Conservation (phyloP, 2,797 vertebrate genomes). For the Malacoctenus gilli region DNA sequence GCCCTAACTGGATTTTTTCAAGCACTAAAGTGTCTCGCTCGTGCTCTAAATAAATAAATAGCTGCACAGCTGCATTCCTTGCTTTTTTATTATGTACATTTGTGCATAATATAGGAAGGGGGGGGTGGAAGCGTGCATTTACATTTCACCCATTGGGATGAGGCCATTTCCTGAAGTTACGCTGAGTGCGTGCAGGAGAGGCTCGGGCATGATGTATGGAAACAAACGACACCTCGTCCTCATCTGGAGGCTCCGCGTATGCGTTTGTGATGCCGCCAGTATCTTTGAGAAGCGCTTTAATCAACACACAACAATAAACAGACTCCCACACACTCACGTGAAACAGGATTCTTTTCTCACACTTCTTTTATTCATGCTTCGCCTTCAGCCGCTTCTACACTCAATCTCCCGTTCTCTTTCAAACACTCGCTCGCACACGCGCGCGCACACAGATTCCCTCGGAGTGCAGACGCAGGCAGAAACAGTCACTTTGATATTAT, state of each 20-base stretch:
- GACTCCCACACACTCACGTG: constrained; percentile 14
- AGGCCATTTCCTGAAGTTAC: constrained; percentile 28
- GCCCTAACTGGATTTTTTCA: constrained; percentile 64
- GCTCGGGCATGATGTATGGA: constrained; percentile 31
- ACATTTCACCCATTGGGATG: constrained; percentile 45
- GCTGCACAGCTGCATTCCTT: constrained; percentile 17
- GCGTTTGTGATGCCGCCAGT: constrained; percentile 45
- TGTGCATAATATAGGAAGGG: constrained; percentile 31
- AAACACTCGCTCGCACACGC: constrained; percentile 2
- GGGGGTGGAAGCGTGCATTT: constrained; percentile 46
- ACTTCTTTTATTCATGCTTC: constrained; percentile 22
- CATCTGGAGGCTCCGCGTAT: constrained; percentile 28
- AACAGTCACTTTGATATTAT: constrained; percentile 73
- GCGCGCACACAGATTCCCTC: constrained; percentile 38
- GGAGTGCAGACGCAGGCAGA: constrained; percentile 71
- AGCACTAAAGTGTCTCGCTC: constrained; percentile 73
- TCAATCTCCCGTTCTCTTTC: constrained; percentile 8
- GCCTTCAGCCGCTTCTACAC: constrained; percentile 6
- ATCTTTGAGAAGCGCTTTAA: constrained; percentile 60
- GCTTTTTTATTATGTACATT: constrained; percentile 38
- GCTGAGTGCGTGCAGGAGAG: constrained; percentile 4
- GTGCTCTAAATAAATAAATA: constrained; percentile 39
- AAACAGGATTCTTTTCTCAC: constrained; percentile 30
- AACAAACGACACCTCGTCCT: constrained; percentile 41
- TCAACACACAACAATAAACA: constrained; percentile 44